Evolutionary conservation across 2,113 vertebrate species (phyloP).

Genomic region (Lichenostomus cassidix): DNA sequence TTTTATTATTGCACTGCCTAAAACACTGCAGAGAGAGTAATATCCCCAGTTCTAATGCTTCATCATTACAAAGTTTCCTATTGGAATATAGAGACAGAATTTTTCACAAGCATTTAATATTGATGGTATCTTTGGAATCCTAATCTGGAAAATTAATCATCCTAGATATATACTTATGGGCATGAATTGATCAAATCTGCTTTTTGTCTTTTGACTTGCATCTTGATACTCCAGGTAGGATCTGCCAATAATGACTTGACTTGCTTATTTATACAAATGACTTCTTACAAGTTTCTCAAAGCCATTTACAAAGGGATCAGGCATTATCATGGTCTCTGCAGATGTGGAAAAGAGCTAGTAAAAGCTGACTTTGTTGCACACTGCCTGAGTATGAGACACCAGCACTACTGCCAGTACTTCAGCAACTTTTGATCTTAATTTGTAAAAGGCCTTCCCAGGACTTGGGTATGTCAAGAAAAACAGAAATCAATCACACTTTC

Average conservation of each 20-base stretch:
- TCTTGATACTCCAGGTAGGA: neutral
- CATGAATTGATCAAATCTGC: neutral
- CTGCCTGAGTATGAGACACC: neutral
- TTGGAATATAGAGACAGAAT: neutral
- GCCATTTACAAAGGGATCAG: neutral
- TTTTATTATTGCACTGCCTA: neutral
- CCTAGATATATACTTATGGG: neutral
- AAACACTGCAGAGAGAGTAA: neutral
- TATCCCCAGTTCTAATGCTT: neutral
- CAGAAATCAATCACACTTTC: neutral
- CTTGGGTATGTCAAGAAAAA: neutral
- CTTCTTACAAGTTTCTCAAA: neutral
- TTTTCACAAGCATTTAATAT: neutral
- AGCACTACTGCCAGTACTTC: neutral
- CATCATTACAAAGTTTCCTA: neutral
- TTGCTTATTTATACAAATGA: neutral
- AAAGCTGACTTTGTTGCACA: neutral
- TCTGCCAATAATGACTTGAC: neutral
- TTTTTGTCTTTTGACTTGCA: neutral
- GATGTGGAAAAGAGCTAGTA: neutral
- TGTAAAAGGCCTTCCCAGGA: neutral
- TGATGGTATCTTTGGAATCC: neutral
- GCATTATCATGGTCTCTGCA: neutral
- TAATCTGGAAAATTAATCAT: neutral
- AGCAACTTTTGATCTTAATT: neutral